These are phyloP conservation scores for Hirtodrosophila duncani DNA, from an alignment of 2,888 invertebrate species.

Conservation along the genomic window DNA sequence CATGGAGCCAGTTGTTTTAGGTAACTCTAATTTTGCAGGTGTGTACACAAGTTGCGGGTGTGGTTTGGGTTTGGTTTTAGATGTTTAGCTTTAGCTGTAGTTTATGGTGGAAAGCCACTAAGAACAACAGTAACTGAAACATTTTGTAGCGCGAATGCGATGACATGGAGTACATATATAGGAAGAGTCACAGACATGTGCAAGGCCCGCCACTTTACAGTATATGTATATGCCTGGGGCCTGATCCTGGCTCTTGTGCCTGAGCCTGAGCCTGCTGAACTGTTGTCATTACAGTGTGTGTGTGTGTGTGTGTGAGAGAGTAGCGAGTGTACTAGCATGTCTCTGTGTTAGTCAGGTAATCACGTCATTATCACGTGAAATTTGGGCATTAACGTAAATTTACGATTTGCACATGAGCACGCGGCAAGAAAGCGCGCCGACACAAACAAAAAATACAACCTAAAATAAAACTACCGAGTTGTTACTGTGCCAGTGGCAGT, in stretches of 20 bases:
- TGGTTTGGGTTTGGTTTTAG: slow-evolving; percentile 21
- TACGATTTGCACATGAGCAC: slow-evolving; percentile 68
- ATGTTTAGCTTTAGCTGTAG: slow-evolving; percentile 13
- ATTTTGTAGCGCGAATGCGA: neutral
- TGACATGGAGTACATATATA: neutral
- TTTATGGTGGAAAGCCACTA: slow-evolving; percentile 37
- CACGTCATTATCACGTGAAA: slow-evolving; percentile 76
- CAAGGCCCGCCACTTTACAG: slow-evolving; percentile 36
- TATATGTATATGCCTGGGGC: slow-evolving; percentile 1
- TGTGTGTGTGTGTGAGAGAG: slow-evolving; percentile 8
- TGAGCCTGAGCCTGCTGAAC: neutral
- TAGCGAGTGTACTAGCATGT: slow-evolving; percentile 15
- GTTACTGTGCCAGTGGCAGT: neutral
- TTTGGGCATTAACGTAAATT: slow-evolving; percentile 71
- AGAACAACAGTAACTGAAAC: slow-evolving; percentile 7
- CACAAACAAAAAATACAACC: slow-evolving; percentile 25
- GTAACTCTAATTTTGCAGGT: slow-evolving; percentile 37
- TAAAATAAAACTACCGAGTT: slow-evolving; percentile 49
- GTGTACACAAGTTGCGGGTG: slow-evolving; percentile 12
- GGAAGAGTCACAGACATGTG: slow-evolving; percentile 15
- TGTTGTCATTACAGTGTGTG: neutral
- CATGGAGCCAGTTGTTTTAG: slow-evolving; percentile 36
- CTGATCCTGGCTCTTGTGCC: slow-evolving; percentile 2
- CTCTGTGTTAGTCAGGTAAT: slow-evolving; percentile 60
- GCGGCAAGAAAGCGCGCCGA: slow-evolving; percentile 27